Evolutionary conservation across 2,113 vertebrate genomes (phyloP).

Genomic region (Thamnaconus septentrionalis): DNA sequence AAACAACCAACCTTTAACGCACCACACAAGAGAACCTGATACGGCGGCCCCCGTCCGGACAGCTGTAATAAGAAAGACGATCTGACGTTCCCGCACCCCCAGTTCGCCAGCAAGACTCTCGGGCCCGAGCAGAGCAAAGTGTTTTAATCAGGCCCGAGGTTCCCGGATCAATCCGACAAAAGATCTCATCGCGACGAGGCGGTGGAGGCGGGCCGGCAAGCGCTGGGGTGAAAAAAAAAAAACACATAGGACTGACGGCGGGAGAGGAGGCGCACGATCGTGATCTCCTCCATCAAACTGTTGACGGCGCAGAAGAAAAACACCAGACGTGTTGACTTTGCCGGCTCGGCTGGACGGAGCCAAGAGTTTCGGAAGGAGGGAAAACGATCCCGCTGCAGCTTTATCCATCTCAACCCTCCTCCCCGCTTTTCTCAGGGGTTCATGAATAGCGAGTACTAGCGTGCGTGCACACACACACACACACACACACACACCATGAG

Average conservation of each 20-base stretch:
- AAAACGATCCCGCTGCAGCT: constrained; percentile 48
- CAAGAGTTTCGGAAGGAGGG: constrained; percentile 44
- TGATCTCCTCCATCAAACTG: constrained; percentile 27
- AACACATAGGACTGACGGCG: too few species aligned
- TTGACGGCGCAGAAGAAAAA: constrained; percentile 48
- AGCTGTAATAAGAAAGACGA: constrained; percentile 23
- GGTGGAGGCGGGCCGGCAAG: too few species aligned
- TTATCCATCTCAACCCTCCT: constrained; percentile 28
- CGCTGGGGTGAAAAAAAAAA: too few species aligned
- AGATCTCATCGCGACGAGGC: neutral
- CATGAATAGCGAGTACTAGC: neutral
- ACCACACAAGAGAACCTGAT: constrained; percentile 8
- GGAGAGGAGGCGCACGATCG: neutral
- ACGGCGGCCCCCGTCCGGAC: constrained; percentile 6
- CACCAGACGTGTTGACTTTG: constrained; percentile 58
- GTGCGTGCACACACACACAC: neutral
- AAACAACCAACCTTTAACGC: neutral
- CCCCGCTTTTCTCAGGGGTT: constrained; percentile 9
- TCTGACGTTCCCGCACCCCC: constrained; percentile 3
- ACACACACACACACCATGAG: constrained; percentile 11
- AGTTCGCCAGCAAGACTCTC: constrained; percentile 6
- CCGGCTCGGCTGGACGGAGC: constrained; percentile 8
- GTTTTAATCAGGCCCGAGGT: constrained; percentile 5
- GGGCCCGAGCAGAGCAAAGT: neutral
- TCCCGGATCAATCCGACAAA: constrained; percentile 31